Base-by-base conservation (phyloP, 2,797 vertebrate genomes). In the Octomys mimax region DNA sequence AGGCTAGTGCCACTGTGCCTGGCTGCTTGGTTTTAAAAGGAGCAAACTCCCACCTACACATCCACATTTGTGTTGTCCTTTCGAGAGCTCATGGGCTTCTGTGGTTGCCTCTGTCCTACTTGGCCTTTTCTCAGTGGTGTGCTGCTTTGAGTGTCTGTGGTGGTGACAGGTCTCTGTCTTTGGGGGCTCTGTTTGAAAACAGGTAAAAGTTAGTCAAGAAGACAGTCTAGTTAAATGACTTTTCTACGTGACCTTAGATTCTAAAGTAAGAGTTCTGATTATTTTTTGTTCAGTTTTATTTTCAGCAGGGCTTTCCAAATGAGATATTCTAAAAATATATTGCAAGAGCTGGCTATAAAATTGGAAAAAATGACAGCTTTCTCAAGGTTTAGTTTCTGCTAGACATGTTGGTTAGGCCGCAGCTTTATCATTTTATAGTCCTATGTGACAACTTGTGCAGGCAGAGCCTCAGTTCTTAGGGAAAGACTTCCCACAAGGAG, bases 121-220 rank as follows among this genome's bases (percentile, higher is more conserved):
- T 84, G 79, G 49, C 6, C 5, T 24, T n/a, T 49, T 57, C 13
- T 12, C 26, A 68, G 61, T 7, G 91, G 42, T 31, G 8, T 57
- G n/a, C 87, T 54, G 54, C 62, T 94, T 75, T 87, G 90, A 79
- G 42, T 77, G 33, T 73, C 89, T 62, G 84, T 28, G 33, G 16
- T 36, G n/a, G 64, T 62, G 71, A 79, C 21, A 68, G 11, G 19
- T 73, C 46, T 92, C 61, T 64, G 33, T 62, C 66, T 94, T 94
- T 52, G 81, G 49, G 10, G 28, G 24, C 36, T 93, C 33, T 89
- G 77, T 96, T 95, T 95, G 62, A 66, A 95, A 91, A 95, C 4
- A 89, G 24, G 13, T 61, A 91, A 83, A 71, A 6, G 9, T 91
- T 54, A 54, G 49, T 87, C 49, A 39, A 87, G 49, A 33, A 73